Conservation (phyloP, 2,888 invertebrate genomes). For the Ormyrus thymus region DNA sequence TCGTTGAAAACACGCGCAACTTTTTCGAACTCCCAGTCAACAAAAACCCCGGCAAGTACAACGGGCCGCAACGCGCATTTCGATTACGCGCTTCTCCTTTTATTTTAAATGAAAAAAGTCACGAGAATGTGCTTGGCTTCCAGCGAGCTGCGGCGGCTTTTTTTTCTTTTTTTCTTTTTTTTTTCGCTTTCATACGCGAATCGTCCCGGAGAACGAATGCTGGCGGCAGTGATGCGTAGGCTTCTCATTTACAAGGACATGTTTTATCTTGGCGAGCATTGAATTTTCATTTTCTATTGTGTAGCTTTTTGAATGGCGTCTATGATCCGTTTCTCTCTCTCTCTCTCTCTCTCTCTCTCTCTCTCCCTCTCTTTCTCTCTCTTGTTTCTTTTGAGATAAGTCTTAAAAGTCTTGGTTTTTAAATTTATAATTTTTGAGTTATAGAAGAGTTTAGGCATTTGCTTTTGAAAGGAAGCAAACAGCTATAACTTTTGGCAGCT, state of each 20-base stretch:
- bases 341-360: too few relatives aligned
- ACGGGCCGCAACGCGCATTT: not conserved
- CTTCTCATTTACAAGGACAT: not conserved
- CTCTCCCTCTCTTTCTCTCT: too few relatives aligned
- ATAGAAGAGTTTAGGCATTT: too few relatives aligned
- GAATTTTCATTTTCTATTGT: too few relatives aligned
- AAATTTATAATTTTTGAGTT: too few relatives aligned
- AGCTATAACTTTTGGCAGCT: too few relatives aligned
- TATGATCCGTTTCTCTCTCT: too few relatives aligned
- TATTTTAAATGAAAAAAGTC: not conserved
- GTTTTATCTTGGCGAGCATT: not conserved
- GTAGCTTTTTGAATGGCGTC: too few relatives aligned
- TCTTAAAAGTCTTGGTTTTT: too few relatives aligned
- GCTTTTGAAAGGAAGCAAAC: too few relatives aligned
- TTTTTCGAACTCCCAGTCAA: slow-evolving; percentile 14
- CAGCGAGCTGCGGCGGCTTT: not conserved
- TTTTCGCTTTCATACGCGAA: not conserved
- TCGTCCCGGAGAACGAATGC: too few relatives aligned
- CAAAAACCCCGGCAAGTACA: not conserved
- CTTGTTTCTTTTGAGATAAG: too few relatives aligned
- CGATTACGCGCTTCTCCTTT: not conserved
- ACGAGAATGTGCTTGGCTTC: not conserved
- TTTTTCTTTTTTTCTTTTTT: slow-evolving; percentile 8
- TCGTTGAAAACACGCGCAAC: not conserved
- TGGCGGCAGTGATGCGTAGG: not conserved